Evolutionary conservation across 2,113 vertebrate species (phyloP), one percentile per base, ranked within the genome.

Genomic region (Reinhardtius hippoglossoides): DNA sequence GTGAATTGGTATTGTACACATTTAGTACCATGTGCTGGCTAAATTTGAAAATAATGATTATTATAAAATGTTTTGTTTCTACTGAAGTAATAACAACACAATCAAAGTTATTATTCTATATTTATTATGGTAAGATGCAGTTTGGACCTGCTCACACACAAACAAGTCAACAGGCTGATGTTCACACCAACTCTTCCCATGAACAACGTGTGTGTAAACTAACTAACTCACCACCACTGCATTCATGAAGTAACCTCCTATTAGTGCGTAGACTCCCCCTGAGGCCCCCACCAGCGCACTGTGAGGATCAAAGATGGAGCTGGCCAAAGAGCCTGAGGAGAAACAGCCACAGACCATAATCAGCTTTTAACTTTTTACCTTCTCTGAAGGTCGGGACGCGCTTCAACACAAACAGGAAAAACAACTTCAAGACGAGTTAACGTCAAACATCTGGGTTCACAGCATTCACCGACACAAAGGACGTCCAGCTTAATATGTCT

Each of bases 211-310:
- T 6, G 15, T 50, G 46, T 42, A 27, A 84, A 86, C n/a, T n/a
- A n/a, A n/a, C n/a, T n/a, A n/a, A n/a, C 95, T 95, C 92, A 98
- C 96, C 95, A 98, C 95, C 27, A 97, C 48, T 31, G 95, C 93
- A 20, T 98, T 97, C 96, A 97, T 98, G 58, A 98, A 96, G 77
- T 96, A 97, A 18, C 97, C 97, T 46, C 97, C 97, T 0, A 97
- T 93, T 10, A 98, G 93, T 16, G 97, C 97, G 42, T 98, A 98
- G 52, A 96, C 96, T 1, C 97, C 97, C 26, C 97, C 97, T 8
- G 96, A 97, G 18, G 97, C 97, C 8, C 96, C 97, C 70, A 97
- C 96, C n/a, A 97, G 88, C 35, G 87, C 94, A 35, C 90, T 95
- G 72, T 81, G 65, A 1, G 97, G 96, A 79, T 98, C 96, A 94